phyloP scores from a whole-genome alignment of 2,888 invertebrate genomes.

The Beris morrisii region DNA sequence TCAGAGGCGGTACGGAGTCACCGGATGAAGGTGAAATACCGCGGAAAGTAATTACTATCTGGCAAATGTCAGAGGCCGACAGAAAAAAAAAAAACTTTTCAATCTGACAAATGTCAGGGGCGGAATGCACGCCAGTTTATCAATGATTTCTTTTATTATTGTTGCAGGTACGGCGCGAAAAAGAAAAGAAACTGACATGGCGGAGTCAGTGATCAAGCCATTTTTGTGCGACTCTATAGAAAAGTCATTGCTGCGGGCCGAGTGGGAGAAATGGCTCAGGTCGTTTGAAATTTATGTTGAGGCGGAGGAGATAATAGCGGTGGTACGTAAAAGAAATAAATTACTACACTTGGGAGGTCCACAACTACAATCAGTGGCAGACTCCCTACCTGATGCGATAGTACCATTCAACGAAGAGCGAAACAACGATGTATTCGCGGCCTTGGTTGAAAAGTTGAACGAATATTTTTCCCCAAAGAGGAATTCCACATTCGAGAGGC shows the following conservation, averaged over 20 bases:
- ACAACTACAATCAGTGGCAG: neutral
- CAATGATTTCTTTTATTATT: neutral
- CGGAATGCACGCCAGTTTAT: neutral
- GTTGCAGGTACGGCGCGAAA: neutral
- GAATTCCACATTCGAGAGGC: neutral
- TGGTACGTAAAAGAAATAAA: neutral
- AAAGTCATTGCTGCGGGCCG: neutral
- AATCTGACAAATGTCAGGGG: neutral
- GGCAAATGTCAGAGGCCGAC: neutral
- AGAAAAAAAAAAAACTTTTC: neutral
- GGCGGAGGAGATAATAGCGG: neutral
- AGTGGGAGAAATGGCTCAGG: neutral
- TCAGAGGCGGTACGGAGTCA: neutral
- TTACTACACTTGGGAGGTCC: neutral
- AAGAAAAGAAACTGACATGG: neutral
- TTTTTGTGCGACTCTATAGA: neutral
- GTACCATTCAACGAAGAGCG: neutral
- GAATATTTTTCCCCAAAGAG: neutral
- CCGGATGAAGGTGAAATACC: neutral
- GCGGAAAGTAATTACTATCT: neutral
- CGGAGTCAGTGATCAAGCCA: neutral
- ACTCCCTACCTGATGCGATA: neutral
- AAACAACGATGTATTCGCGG: too few relatives aligned
- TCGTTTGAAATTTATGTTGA: slow-evolving; percentile 1
- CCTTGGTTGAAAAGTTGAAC: too few relatives aligned